Evolutionary conservation across 2,797 vertebrate species (phyloP).

Genomic region (Phoxinus dragarum): DNA sequence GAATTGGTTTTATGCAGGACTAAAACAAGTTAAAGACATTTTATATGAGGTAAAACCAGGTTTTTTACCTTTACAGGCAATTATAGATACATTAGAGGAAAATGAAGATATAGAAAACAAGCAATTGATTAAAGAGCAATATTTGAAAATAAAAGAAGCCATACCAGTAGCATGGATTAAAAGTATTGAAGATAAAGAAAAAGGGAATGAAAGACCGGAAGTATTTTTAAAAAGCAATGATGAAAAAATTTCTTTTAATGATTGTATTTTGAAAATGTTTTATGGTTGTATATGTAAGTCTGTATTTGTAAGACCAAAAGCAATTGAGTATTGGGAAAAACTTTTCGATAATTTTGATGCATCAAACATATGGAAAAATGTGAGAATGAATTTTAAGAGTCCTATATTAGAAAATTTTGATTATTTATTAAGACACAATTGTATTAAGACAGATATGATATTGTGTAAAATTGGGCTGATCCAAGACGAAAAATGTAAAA

Average conservation of each 20-base stretch:
- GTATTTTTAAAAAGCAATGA: background rate
- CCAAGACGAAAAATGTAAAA: background rate
- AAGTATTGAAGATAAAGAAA: background rate
- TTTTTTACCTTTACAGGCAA: slow-evolving; percentile 1
- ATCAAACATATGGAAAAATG: background rate
- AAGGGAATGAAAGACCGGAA: background rate
- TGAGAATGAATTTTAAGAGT: background rate
- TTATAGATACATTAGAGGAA: background rate
- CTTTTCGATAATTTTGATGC: background rate
- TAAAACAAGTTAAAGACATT: background rate
- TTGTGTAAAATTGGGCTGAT: background rate
- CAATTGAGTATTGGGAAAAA: background rate
- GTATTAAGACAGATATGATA: background rate
- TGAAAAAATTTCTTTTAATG: background rate
- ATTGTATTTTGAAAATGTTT: background rate
- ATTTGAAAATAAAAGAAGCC: background rate
- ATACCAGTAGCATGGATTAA: background rate
- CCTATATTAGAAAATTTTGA: background rate
- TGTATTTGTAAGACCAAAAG: background rate
- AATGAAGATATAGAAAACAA: background rate
- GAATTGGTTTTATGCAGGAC: background rate
- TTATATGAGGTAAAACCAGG: slow-evolving; percentile 15
- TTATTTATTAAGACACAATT: background rate
- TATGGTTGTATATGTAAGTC: background rate
- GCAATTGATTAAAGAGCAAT: background rate